Evolutionary conservation across 1,140 invertebrate species (phyloP).

Genomic region (Ericerus pela): DNA sequence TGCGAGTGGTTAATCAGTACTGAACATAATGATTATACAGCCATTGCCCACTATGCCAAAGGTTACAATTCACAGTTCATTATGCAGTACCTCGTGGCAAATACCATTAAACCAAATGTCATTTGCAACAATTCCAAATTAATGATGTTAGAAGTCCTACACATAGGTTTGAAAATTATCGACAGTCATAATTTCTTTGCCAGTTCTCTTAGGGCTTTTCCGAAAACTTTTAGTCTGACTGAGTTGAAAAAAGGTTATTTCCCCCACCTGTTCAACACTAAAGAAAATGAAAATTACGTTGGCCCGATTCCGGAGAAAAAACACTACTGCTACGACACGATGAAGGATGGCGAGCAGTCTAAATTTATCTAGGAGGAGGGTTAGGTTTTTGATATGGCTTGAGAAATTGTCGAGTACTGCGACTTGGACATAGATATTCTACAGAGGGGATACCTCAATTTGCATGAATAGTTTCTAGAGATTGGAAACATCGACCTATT

Average conservation of each 20-base stretch:
- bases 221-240: constrained; percentile 5
- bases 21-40: constrained; percentile 6
- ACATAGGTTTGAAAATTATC: constrained; percentile 4
- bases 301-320: constrained; percentile 14
- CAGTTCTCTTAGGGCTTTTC: background rate
- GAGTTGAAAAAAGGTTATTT: constrained; percentile 18
- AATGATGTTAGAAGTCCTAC: constrained; percentile 5
- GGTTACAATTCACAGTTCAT: constrained; percentile 7
- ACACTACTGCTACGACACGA: constrained; percentile 11
- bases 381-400: too few relatives aligned
- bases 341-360: too few relatives aligned
- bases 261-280: constrained; percentile 13
- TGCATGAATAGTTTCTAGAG: too few relatives aligned
- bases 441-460: too few relatives aligned
- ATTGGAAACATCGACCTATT: too few relatives aligned
- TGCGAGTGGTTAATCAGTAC: constrained; percentile 7
- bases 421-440: too few relatives aligned
- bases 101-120: constrained; percentile 7
- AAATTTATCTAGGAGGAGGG: too few relatives aligned
- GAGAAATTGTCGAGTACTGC: too few relatives aligned
- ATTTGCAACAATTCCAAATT: constrained; percentile 9
- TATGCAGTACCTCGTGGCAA: constrained; percentile 7
- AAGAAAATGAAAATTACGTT: constrained; percentile 15
- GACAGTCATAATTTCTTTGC: constrained; percentile 10
- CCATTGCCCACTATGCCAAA: constrained; percentile 11